A percentile compares a stretch with the other conserved stretches of the same genome.
Evolutionary conservation across 2,797 vertebrate genomes (phyloP).

Genomic region (Acrossocheilus wenchowensis): DNA sequence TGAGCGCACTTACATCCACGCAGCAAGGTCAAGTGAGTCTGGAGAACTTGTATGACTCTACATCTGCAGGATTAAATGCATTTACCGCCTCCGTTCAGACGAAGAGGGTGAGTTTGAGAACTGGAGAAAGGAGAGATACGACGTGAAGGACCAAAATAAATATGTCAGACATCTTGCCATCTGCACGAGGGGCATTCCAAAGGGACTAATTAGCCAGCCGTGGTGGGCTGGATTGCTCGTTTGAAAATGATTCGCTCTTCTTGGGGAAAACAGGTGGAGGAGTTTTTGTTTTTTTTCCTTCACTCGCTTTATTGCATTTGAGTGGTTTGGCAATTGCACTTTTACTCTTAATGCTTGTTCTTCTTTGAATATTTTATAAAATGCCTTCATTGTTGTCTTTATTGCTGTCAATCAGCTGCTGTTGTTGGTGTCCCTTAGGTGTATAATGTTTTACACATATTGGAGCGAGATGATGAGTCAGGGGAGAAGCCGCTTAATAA

Average conservation of each 20-base stretch:
- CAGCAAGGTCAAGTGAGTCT: constrained; percentile 51
- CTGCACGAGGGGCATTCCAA: constrained; percentile 62
- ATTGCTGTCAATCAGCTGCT: constrained; percentile 43
- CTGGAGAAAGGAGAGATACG: constrained; percentile 49
- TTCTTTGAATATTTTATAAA: constrained; percentile 26
- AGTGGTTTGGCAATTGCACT: constrained; percentile 47
- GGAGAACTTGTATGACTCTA: constrained; percentile 43
- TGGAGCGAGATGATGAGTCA: constrained; percentile 36
- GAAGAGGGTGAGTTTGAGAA: constrained; percentile 34
- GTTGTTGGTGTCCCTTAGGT: constrained; percentile 13
- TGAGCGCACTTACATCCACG: constrained; percentile 36
- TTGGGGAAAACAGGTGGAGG: constrained; percentile 56
- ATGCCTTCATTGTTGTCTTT: constrained; percentile 51
- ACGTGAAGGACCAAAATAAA: constrained; percentile 60
- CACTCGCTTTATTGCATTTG: constrained; percentile 54
- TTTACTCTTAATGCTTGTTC: constrained; percentile 44
- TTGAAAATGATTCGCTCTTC: constrained; percentile 59
- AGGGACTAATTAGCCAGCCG: constrained; percentile 62
- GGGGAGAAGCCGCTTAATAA: constrained; percentile 21
- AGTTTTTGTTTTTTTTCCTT: constrained; percentile 49
- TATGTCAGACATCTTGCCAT: constrained; percentile 65
- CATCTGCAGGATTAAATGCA: constrained; percentile 43
- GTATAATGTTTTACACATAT: constrained; percentile 30
- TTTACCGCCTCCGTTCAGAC: constrained; percentile 40
- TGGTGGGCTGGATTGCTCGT: constrained; percentile 56